A percentile compares a stretch with the other conserved stretches of the same genome.
Conservation (phyloP, 1,140 invertebrate genomes). For the Augochlora pura region DNA sequence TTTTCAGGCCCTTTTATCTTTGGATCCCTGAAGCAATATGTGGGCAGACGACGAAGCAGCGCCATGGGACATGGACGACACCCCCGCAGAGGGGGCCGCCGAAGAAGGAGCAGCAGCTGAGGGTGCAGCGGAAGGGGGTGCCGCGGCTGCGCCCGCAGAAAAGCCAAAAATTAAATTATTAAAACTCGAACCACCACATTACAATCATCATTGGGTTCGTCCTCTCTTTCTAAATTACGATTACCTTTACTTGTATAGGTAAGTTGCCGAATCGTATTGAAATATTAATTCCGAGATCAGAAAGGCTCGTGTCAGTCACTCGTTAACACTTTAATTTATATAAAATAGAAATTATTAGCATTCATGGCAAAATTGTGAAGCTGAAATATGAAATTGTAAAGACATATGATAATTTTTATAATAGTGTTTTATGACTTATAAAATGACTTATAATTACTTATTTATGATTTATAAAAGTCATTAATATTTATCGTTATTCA, state of each 20-base stretch:
- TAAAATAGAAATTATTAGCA: no score
- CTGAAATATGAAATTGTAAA: no score
- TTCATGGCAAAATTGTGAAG: no score
- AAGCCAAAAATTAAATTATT: slow-evolving; percentile 34
- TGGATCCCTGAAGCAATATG: slow-evolving; percentile 63
- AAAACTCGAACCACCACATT: slow-evolving; percentile 80
- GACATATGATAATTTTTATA: no score
- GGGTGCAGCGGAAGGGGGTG: slow-evolving; percentile 53
- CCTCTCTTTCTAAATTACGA: slow-evolving; percentile 89
- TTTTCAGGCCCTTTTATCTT: slow-evolving; percentile 24
- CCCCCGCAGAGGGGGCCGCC: slow-evolving; percentile 50
- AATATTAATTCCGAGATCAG: no score
- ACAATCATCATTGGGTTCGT: slow-evolving; percentile 87
- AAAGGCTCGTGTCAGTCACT: no score
- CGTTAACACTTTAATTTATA: no score
- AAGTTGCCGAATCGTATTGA: not conserved
- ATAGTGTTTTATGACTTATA: no score
- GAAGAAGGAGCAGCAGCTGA: slow-evolving; percentile 42
- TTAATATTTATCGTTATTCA: no score
- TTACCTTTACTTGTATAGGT: slow-evolving; percentile 90
- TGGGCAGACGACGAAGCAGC: slow-evolving; percentile 74
- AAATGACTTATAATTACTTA: no score
- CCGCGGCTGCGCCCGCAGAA: slow-evolving; percentile 29
- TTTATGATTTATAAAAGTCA: no score
- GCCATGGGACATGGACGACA: slow-evolving; percentile 70